Conservation (phyloP, 2,113 vertebrate genomes). For the Sula dactylatra region DNA sequence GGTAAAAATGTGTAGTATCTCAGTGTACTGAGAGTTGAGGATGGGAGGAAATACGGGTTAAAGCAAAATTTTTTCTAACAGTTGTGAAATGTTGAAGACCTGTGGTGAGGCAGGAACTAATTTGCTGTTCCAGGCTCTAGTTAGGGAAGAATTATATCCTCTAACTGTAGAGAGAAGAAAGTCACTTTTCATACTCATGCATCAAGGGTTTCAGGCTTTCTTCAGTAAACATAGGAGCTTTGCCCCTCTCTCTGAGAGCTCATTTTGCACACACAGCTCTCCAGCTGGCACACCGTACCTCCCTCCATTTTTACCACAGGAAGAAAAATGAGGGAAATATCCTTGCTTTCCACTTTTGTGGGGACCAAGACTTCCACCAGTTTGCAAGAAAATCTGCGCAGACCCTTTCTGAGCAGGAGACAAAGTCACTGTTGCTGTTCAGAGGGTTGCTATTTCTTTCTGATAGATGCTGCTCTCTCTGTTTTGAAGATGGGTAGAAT, state of each 20-base stretch:
- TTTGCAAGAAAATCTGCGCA: background rate
- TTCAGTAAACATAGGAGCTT: background rate
- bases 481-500: background rate
- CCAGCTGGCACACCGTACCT: background rate
- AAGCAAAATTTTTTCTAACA: background rate
- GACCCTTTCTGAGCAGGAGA: background rate
- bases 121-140: background rate
- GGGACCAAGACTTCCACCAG: background rate
- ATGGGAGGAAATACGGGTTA: background rate
- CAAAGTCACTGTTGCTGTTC: background rate
- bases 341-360: background rate
- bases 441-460: background rate
- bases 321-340: background rate
- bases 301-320: background rate
- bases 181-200: background rate
- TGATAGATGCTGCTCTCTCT: background rate
- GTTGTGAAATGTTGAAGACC: background rate
- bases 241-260: background rate
- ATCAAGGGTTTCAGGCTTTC: background rate
- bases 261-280: background rate
- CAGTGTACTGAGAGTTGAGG: background rate
- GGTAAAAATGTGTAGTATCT: background rate
- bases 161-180: background rate
- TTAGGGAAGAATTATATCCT: background rate
- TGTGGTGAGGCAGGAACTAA: background rate